These are phyloP conservation scores for Netelia virgata DNA, from an alignment of 2,888 invertebrate species.

Conservation along the genomic window DNA sequence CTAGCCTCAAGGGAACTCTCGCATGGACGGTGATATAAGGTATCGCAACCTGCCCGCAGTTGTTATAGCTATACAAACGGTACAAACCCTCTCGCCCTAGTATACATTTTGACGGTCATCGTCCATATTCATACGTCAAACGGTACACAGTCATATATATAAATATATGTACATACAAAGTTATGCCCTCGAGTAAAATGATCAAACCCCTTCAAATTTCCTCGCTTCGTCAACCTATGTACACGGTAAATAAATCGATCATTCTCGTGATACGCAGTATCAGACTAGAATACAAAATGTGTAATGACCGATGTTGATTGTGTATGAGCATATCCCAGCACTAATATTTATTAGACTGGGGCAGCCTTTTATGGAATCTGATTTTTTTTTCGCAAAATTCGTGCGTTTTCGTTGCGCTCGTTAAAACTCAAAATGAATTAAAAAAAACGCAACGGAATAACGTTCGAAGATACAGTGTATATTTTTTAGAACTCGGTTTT, in stretches of 20 bases:
- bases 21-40: no score
- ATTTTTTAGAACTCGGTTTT: neutral
- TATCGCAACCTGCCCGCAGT: neutral
- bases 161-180: neutral
- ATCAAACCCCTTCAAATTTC: conserved; percentile 10
- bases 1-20: no score
- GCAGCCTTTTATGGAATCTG: neutral
- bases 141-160: neutral
- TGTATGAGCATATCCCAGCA: neutral
- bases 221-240: conserved; percentile 16
- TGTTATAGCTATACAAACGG: neutral
- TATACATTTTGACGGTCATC: neutral
- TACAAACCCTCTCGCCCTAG: neutral
- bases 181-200: neutral
- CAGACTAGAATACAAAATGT: neutral
- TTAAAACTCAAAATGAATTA: neutral
- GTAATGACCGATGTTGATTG: neutral
- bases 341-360: neutral
- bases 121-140: neutral
- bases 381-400: neutral
- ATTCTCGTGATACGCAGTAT: neutral
- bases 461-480: neutral
- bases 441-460: neutral
- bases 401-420: no score
- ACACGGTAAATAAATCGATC: conserved; percentile 9